Conservation (phyloP, 2,113 vertebrate genomes). For the Cyprinodon variegatus region DNA sequence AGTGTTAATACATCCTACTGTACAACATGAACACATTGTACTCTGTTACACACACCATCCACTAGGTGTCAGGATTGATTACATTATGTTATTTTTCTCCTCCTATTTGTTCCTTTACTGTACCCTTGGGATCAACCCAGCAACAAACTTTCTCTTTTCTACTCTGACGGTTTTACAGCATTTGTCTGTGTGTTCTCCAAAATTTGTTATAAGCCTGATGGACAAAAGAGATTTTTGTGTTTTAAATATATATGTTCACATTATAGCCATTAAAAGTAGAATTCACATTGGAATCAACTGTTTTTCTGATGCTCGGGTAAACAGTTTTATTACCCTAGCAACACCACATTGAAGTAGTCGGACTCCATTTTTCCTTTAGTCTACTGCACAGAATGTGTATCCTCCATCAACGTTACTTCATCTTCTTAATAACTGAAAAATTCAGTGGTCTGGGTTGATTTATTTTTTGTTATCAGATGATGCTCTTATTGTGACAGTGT, state of each 20-base stretch:
- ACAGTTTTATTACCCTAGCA: slow-evolving; percentile 80
- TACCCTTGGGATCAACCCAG: slow-evolving; percentile 9
- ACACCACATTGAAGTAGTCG: slow-evolving; percentile 79
- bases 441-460: slow-evolving; percentile 14
- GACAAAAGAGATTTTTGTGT: not conserved
- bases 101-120: not conserved
- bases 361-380: slow-evolving; percentile 40
- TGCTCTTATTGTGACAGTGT: not conserved
- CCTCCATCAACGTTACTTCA: slow-evolving; percentile 23
- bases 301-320: slow-evolving; percentile 66
- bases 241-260: not conserved
- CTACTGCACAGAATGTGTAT: not conserved
- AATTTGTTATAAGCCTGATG: not conserved
- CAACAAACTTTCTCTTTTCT: slow-evolving; percentile 43
- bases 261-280: slow-evolving; percentile 11
- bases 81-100: slow-evolving; percentile 10
- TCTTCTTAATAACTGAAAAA: slow-evolving; percentile 38
- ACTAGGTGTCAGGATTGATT: slow-evolving; percentile 70
- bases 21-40: not conserved
- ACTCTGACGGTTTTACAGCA: not conserved
- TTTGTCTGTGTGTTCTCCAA: not conserved
- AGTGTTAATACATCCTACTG: not conserved
- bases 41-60: slow-evolving; percentile 31
- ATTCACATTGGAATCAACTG: slow-evolving; percentile 43
- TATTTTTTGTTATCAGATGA: slow-evolving; percentile 9